Percentiles rank a stretch among this genome's conserved stretches.
Conservation (phyloP, 2,888 invertebrate genomes). For the Asteroscopus sphinx region DNA sequence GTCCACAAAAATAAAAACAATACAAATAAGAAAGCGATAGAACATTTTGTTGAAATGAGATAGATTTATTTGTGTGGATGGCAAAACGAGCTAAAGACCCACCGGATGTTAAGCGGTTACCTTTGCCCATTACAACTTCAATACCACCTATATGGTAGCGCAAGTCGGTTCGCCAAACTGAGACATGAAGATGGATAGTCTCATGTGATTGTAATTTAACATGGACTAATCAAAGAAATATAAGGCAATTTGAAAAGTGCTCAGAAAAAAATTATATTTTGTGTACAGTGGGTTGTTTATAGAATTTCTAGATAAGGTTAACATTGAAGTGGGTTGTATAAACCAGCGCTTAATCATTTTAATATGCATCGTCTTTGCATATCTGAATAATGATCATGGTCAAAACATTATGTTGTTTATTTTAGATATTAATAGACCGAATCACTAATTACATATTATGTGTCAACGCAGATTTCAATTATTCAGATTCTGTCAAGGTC, state of each 20-base stretch:
- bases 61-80: too few species aligned
- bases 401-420: conserved; percentile 69
- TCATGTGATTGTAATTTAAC: too few species aligned
- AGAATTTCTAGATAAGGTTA: conserved; percentile 50
- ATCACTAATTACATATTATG: conserved; percentile 58
- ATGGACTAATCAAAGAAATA: background rate
- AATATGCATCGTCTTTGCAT: conserved; percentile 73
- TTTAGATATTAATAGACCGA: conserved; percentile 59
- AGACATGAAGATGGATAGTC: too few species aligned
- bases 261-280: background rate
- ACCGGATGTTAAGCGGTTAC: too few species aligned
- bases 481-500: conserved; percentile 55
- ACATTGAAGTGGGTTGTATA: conserved; percentile 66
- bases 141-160: too few species aligned
- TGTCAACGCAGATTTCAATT: conserved; percentile 62
- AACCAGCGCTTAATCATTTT: conserved; percentile 65
- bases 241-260: background rate
- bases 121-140: too few species aligned
- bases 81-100: too few species aligned
- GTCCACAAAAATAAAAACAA: too few species aligned
- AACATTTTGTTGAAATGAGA: too few species aligned
- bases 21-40: too few species aligned
- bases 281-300: conserved; percentile 6
- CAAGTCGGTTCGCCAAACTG: too few species aligned
- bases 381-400: conserved; percentile 77